phyloP scores from a whole-genome alignment of 2,888 invertebrate genomes.

The Druceiella hillmani region DNA sequence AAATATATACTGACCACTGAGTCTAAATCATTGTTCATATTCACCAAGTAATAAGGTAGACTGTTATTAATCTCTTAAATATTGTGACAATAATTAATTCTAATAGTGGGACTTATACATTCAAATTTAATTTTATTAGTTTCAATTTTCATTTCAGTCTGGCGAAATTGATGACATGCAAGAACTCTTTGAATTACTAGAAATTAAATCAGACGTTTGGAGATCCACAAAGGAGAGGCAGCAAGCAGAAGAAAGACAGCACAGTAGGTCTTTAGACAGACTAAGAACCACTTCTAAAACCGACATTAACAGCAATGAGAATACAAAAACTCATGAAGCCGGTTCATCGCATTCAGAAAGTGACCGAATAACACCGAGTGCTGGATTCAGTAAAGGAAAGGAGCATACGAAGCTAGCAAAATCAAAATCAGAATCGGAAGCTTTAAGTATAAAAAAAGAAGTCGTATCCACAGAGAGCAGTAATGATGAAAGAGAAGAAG shows the following conservation, averaged over 20 bases:
- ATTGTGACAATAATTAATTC: too few relatives aligned
- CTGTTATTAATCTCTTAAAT: too few relatives aligned
- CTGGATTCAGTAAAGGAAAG: constrained; percentile 47
- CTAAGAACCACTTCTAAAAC: constrained; percentile 46
- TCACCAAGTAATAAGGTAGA: too few relatives aligned
- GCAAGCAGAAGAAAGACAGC: constrained; percentile 42
- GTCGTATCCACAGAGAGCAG: constrained; percentile 47
- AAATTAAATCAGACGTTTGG: constrained; percentile 81
- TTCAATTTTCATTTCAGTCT: constrained; percentile 50
- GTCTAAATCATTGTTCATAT: too few relatives aligned
- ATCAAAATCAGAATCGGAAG: constrained; percentile 35
- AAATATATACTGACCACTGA: too few relatives aligned
- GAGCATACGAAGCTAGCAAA: constrained; percentile 26
- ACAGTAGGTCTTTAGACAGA: constrained; percentile 45
- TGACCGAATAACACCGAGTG: constrained; percentile 43
- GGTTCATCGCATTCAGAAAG: constrained; percentile 50
- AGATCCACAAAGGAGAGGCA: constrained; percentile 51
- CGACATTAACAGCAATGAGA: constrained; percentile 50
- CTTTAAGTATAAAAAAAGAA: constrained; percentile 49
- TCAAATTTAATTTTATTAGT: constrained; percentile 13
- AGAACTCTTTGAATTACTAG: constrained; percentile 75
- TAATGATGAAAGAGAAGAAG: constrained; percentile 49
- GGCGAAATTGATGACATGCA: constrained; percentile 77
- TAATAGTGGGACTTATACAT: too few relatives aligned
- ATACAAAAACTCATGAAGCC: constrained; percentile 45